phyloP scores from a whole-genome alignment of 2,888 invertebrate species.

The Gonocerus acuteangulatus region DNA sequence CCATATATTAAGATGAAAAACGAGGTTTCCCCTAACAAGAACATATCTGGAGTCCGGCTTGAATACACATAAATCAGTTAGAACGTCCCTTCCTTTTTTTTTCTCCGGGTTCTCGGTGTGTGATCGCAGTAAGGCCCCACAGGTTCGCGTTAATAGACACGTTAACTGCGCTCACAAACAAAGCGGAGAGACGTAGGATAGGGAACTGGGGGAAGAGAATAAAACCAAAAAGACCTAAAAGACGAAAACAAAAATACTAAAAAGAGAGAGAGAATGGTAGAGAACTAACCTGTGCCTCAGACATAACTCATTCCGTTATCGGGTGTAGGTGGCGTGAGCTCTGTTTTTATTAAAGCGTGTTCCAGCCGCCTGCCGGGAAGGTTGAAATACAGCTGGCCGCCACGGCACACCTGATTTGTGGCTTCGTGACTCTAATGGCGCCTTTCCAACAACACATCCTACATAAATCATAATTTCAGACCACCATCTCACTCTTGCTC shows the following conservation, averaged over 20 bases:
- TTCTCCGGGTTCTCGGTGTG: neutral
- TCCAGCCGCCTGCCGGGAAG: neutral
- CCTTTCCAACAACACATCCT: constrained; percentile 1
- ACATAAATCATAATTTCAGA: constrained; percentile 13
- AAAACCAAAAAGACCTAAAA: neutral
- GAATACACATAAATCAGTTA: constrained; percentile 1
- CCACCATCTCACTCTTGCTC: neutral
- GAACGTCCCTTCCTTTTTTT: neutral
- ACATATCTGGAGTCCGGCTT: neutral
- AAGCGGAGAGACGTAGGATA: neutral
- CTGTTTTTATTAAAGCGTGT: constrained; percentile 21
- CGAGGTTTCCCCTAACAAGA: neutral
- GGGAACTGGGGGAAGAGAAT: constrained; percentile 5
- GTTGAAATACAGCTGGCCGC: constrained; percentile 5
- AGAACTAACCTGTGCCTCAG: neutral
- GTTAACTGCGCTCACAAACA: neutral
- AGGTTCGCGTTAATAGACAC: neutral
- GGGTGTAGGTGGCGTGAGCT: constrained; percentile 15
- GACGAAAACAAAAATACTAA: neutral
- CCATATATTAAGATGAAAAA: neutral
- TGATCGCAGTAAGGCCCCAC: neutral
- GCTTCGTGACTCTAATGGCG: constrained; percentile 14
- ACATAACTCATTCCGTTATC: constrained; percentile 14
- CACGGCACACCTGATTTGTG: constrained; percentile 21
- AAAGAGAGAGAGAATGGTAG: neutral